These are phyloP conservation scores for Corella eumyota DNA, from an alignment of 23 tunicate genomes.

Conservation along the genomic window DNA sequence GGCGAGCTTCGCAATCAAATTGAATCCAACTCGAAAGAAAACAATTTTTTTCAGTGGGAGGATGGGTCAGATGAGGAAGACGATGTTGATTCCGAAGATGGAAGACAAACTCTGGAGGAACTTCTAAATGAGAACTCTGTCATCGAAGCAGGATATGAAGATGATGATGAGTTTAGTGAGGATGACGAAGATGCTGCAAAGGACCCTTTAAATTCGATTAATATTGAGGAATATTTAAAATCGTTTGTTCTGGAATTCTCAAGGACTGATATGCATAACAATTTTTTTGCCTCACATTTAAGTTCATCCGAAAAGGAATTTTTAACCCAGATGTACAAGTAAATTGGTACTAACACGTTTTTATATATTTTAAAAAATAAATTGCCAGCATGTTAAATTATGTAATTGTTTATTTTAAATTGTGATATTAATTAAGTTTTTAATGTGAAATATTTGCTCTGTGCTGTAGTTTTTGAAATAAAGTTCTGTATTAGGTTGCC, in stretches of 20 bases:
- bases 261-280: constrained; percentile 29
- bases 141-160: constrained; percentile 19
- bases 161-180: constrained; percentile 41
- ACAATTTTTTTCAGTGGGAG: constrained; percentile 48
- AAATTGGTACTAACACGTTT: not conserved
- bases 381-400: too few species aligned
- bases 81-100: constrained; percentile 36
- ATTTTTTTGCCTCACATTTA: constrained; percentile 46
- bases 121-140: constrained; percentile 40
- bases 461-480: too few species aligned
- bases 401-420: too few species aligned
- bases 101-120: constrained; percentile 30
- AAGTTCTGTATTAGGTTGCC: too few species aligned
- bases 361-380: too few species aligned
- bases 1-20: constrained; percentile 34
- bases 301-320: constrained; percentile 29
- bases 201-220: constrained; percentile 57
- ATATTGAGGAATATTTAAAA: constrained; percentile 27
- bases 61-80: constrained; percentile 48
- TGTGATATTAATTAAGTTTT: too few species aligned
- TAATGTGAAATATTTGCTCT: too few species aligned
- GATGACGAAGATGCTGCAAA: constrained; percentile 45
- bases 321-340: not conserved
- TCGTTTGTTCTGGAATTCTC: constrained; percentile 31
- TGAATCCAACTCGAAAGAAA: constrained; percentile 20